Evolutionary conservation across 2,113 vertebrate species (phyloP).

Genomic region (Perca fluviatilis): DNA sequence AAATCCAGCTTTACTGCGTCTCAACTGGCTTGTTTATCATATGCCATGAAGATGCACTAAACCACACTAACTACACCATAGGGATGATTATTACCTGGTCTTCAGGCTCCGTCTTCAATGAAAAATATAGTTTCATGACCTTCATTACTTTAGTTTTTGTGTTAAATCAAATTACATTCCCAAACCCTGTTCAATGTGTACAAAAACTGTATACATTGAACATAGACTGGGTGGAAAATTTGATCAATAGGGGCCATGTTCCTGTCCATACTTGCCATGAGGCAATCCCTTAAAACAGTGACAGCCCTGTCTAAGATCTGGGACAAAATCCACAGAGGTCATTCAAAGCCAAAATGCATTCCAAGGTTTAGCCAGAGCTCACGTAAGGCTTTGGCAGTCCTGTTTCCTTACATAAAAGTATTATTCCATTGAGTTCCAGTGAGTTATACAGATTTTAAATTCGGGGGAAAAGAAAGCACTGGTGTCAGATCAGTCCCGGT

Average conservation of each 20-base stretch:
- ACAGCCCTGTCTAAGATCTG: background rate
- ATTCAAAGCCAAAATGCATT: too few species aligned
- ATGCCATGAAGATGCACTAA: background rate
- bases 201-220: background rate
- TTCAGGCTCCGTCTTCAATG: background rate
- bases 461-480: background rate
- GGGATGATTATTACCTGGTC: background rate
- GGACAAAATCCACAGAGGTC: too few species aligned
- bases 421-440: background rate
- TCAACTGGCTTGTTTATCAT: background rate
- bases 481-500: background rate
- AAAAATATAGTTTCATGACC: background rate
- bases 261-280: background rate
- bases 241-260: background rate
- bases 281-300: background rate
- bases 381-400: too few species aligned
- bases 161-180: background rate
- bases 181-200: background rate
- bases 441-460: background rate
- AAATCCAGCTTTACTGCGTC: background rate
- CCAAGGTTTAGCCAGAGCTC: too few species aligned
- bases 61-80: background rate
- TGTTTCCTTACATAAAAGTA: background rate
- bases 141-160: slow-evolving; percentile 1
- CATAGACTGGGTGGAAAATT: background rate